Evolutionary conservation across 2,113 vertebrate genomes (phyloP).

Genomic region (Microtus ochrogaster): DNA sequence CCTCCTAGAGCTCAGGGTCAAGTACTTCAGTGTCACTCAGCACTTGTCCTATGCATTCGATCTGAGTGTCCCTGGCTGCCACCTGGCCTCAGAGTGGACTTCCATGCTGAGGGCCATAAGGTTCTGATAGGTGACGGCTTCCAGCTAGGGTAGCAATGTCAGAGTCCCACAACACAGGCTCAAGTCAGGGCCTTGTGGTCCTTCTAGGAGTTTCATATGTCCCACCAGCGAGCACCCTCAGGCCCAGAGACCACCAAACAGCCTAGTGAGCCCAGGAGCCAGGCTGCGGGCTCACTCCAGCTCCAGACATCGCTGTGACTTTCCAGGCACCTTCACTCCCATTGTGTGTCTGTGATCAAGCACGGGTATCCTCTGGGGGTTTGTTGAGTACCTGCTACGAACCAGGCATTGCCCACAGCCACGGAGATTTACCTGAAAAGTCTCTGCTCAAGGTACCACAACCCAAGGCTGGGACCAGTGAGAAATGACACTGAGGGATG

Average conservation of each 20-base stretch:
- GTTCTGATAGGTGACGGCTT: neutral
- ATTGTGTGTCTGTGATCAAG: rapidly evolving
- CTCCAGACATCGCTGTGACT: neutral
- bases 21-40: neutral
- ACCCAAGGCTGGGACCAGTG: neutral
- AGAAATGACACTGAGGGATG: neutral
- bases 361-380: rapidly evolving
- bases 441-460: neutral
- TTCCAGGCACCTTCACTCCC: neutral
- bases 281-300: neutral
- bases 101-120: neutral
- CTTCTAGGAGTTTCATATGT: neutral
- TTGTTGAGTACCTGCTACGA: neutral
- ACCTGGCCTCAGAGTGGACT: neutral
- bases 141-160: rapidly evolving
- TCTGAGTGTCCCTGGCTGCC: rapidly evolving
- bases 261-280: rapidly evolving
- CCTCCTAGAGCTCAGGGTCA: neutral
- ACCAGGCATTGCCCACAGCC: neutral
- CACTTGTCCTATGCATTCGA: neutral
- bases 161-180: neutral
- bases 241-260: neutral
- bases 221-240: no score
- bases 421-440: neutral
- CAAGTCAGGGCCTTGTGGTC: neutral